Conservation (phyloP, 2,113 vertebrate genomes). For the Nestor notabilis region DNA sequence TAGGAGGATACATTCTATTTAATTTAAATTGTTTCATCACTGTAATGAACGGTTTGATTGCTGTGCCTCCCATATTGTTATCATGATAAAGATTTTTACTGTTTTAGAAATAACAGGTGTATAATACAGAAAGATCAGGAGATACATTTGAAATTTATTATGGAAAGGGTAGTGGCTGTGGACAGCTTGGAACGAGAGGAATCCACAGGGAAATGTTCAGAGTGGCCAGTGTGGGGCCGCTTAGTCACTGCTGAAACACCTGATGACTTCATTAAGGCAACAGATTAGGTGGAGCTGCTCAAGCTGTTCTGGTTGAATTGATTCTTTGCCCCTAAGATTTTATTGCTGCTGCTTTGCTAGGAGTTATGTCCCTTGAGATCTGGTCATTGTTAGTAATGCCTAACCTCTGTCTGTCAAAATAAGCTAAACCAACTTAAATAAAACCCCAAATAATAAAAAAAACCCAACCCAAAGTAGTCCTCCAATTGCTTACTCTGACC, state of each 20-base stretch:
- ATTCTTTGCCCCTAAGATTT: background rate
- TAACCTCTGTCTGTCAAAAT: background rate
- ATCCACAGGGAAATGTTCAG: background rate
- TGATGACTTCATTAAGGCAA: background rate
- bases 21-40: background rate
- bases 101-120: background rate
- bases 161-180: background rate
- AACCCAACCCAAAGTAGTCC: background rate
- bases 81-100: background rate
- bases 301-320: background rate
- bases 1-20: background rate
- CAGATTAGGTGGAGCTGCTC: background rate
- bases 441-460: background rate
- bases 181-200: background rate
- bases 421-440: background rate
- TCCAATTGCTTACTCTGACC: accelerated
- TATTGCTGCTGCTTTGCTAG: background rate
- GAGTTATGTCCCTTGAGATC: background rate
- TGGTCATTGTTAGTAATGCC: background rate
- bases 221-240: background rate
- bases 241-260: background rate
- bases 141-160: background rate
- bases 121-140: background rate
- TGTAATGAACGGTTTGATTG: background rate
- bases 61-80: background rate